phyloP scores from a whole-genome alignment of 2,797 vertebrate genomes.

The Rhynchonycteris naso region DNA sequence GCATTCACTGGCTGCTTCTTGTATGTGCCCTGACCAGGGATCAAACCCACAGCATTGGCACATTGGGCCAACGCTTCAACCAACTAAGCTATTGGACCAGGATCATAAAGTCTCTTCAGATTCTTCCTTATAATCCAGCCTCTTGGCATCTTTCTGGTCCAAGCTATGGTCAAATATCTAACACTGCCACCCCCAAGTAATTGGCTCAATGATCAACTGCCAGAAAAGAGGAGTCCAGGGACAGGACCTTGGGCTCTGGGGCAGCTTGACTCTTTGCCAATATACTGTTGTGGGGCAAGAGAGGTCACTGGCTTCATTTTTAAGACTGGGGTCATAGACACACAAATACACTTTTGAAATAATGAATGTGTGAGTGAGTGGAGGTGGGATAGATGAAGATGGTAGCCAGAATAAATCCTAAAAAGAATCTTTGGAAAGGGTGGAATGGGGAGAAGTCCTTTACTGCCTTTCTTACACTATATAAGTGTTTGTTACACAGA shows the following conservation, averaged over 20 bases:
- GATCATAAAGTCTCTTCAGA: not conserved
- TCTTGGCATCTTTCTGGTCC: conserved; percentile 20
- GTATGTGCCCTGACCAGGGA: too few species aligned
- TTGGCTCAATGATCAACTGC: not conserved
- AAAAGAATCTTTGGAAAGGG: not conserved
- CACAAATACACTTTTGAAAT: not conserved
- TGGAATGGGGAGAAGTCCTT: not conserved
- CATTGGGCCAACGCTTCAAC: too few species aligned
- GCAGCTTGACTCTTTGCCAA: not conserved
- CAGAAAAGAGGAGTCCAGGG: conserved; percentile 38
- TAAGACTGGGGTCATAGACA: not conserved
- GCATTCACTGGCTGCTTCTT: too few species aligned
- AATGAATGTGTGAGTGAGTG: not conserved
- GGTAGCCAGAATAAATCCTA: not conserved
- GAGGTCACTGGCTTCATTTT: not conserved
- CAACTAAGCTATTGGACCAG: too few species aligned
- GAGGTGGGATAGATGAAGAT: not conserved
- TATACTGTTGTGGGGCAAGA: not conserved
- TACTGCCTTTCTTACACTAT: not conserved
- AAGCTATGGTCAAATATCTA: conserved; percentile 54
- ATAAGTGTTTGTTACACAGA: not conserved
- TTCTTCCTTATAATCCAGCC: not conserved
- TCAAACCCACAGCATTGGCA: too few species aligned
- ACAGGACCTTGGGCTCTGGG: not conserved
- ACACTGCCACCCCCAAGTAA: not conserved